A percentile compares a stretch with the other conserved stretches of the same genome.
Evolutionary conservation across 1,140 invertebrate species (phyloP).

Genomic region (Lordiphosa stackelbergi): DNA sequence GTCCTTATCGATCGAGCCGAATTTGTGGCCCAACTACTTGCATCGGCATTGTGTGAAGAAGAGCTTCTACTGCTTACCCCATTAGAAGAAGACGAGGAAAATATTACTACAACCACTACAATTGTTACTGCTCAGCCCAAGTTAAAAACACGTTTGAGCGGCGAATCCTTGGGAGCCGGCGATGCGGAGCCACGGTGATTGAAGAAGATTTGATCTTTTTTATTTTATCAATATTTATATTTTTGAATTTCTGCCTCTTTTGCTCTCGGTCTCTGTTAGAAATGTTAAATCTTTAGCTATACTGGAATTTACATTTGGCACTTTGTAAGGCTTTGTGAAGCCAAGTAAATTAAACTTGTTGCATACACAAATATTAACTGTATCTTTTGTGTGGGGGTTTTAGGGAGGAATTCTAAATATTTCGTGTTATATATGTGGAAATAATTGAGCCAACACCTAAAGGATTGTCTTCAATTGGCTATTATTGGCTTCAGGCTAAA

Average conservation of each 20-base stretch:
- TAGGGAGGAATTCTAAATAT: too few species aligned
- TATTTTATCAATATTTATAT: slow-evolving; percentile 14
- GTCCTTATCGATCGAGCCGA: slow-evolving; percentile 48
- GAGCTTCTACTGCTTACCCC: slow-evolving; percentile 13
- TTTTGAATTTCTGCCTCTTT: background rate
- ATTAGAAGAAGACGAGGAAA: background rate
- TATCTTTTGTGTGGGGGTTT: too few species aligned
- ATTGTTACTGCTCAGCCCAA: slow-evolving; percentile 2
- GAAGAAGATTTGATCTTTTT: slow-evolving; percentile 10
- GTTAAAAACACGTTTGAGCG: slow-evolving; percentile 6
- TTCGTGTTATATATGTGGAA: too few species aligned
- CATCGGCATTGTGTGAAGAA: slow-evolving; percentile 51
- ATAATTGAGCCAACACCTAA: too few species aligned
- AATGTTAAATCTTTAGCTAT: slow-evolving; percentile 2
- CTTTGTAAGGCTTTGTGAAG: too few species aligned
- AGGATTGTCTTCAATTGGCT: too few species aligned
- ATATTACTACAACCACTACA: background rate
- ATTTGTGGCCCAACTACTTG: slow-evolving; percentile 51
- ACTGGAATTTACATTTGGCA: too few species aligned
- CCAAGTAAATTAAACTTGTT: too few species aligned
- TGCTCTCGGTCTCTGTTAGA: background rate
- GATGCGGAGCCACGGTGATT: slow-evolving; percentile 38
- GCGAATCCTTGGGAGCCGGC: slow-evolving; percentile 43
- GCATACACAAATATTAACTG: too few species aligned
- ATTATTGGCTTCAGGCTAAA: too few species aligned